Evolutionary conservation across 2,888 invertebrate species (phyloP), one percentile per base, ranked within the genome.

Genomic region (Serrognathus titanus): DNA sequence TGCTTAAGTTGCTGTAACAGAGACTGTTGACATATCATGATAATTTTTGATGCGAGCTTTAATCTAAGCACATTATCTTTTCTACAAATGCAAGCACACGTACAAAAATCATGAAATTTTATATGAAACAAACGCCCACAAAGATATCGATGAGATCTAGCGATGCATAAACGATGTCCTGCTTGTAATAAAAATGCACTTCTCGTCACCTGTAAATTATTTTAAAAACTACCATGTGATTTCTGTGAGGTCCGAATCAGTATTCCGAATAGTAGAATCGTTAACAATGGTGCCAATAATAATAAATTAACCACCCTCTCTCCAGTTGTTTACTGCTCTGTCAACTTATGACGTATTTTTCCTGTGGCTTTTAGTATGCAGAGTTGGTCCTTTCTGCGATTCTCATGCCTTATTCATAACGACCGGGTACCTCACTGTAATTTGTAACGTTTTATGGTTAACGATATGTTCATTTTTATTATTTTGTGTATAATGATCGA

Each of bases 271-370:
- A 66, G 66, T 69, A 58, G 64, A 66, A 71, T 72, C 70, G 75
- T 75, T 76, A 75, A 75, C 76, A 75, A 76, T 76, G 69, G 70
- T 71, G 70, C 70, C 74, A 74, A 73, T 75, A 74, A 72, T 71
- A 74, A 76, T 76, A 76, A 76, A 76, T 76, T 75, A 75, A 68
- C 72, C 71, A 74, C 73, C 74, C 73, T 73, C 74, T 62, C 67
- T 62, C 39, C 38, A 43, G 63, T 68, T 67, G 64, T 67, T 66
- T 65, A 66, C 60, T 62, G 59, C 55, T 60, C 62, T 69, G 66
- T 65, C 61, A 48, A 24, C 66, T 68, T 69, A 72, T 69, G 69
- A 71, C 67, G 66, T 68, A 71, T 68, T 68, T 70, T 72, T 72
- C 70, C 70, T 71, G 68, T 66, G 59, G 57, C 58, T 71, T 66